Base-by-base conservation (phyloP, 2,888 invertebrate genomes). In the Dasysyrphus albostriatus region DNA sequence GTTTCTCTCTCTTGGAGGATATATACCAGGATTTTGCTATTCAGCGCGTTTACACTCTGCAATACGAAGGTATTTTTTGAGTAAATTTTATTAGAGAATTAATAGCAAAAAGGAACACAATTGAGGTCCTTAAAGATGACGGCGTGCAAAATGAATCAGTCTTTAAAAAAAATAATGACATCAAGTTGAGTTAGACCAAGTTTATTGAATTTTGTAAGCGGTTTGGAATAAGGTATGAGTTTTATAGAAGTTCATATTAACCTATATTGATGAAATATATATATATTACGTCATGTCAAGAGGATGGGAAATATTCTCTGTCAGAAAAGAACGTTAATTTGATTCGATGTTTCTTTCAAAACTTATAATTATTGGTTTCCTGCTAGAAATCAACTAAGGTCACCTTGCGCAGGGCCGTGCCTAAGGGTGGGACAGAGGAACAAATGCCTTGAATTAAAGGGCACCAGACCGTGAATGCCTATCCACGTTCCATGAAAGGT, bases 41-140 rank as follows among this genome's bases (percentile, higher is more conserved):
- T 73, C 83, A 73, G 73, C 34, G 73, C 54, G 58, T 73, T 83
- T 67, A 69, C 65, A 69, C 61, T 61, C 14, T 24, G 63, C 59
- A 67, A 51, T 37, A 54, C 42, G 47, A 42, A 69, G 54, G 79
- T 54, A 72, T 44, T 74, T 61, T 65, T 67, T 56, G 63, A 59
- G 59, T 29, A 69, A 78, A 59, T 78, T 59, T 61, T 83, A 78
- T 78, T 83, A 73, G 42, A 54, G 29, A 73, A 56, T 54, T 79
- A 51, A 63, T 51, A 54, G 34, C 34, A n/a, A 39, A 58, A 16
- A n/a, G 10, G 34, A 37, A 69, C 54, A 54, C 69, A 29, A 54
- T 69, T 69, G 51, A 54, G 69, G 51, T 69, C 69, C 69, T 69
- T 54, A 54, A 54, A 69, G 39, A 54, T 69, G 54, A 54, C 69